These are phyloP conservation scores for Macrophya annulata DNA, from an alignment of 2,888 invertebrate species.

Conservation along the genomic window DNA sequence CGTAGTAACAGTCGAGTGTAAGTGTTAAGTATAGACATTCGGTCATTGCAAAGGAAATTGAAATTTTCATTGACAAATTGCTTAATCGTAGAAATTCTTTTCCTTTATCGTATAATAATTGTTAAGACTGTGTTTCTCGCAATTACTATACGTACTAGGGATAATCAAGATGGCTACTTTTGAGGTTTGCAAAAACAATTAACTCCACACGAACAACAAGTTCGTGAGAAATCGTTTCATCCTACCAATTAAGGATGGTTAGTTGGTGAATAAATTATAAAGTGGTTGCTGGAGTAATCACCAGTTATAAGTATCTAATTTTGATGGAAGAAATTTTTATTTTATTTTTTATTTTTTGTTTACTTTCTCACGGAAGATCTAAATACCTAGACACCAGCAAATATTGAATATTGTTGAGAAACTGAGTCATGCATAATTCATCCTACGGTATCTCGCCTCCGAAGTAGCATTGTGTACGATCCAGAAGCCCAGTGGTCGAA, in stretches of 20 bases:
- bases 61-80: background rate
- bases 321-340: background rate
- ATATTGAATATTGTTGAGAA: constrained; percentile 13
- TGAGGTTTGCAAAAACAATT: constrained; percentile 55
- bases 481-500: background rate
- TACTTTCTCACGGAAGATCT: background rate
- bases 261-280: constrained; percentile 7
- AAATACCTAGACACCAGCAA: background rate
- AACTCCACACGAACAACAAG: constrained; percentile 56
- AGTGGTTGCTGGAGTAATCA: background rate
- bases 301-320: background rate
- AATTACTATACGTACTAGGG: background rate
- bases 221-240: constrained; percentile 58
- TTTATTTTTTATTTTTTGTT: too few relatives aligned
- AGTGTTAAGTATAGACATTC: background rate
- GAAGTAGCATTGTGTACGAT: background rate
- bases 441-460: background rate
- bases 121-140: background rate
- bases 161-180: constrained; percentile 26
- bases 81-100: background rate
- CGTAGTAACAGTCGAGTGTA: background rate
- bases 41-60: background rate
- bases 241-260: background rate
- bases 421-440: constrained; percentile 1
- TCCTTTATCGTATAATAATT: background rate